Evolutionary conservation across 1,140 invertebrate species (phyloP).

Genomic region (Cepaea nemoralis): DNA sequence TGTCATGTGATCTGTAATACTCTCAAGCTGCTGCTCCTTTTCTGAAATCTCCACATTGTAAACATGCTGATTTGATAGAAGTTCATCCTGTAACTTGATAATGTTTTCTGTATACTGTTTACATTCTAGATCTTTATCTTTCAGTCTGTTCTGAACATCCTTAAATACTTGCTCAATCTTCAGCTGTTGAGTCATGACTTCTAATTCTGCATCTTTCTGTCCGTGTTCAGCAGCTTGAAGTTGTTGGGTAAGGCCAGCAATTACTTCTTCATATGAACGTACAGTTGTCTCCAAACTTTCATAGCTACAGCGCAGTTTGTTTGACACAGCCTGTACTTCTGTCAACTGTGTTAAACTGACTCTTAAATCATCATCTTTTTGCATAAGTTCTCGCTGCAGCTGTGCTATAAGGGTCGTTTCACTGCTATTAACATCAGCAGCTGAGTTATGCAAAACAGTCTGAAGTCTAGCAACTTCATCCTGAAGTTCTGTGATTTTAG

Average conservation of each 20-base stretch:
- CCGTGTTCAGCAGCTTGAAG: not conserved
- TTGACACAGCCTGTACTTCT: not conserved
- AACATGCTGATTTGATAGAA: not conserved
- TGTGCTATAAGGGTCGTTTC: not conserved
- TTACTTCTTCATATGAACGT: not conserved
- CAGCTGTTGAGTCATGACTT: not conserved
- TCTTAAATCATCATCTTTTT: constrained; percentile 7
- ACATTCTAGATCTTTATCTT: constrained; percentile 18
- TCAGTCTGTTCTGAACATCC: constrained; percentile 4
- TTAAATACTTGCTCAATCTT: constrained; percentile 10
- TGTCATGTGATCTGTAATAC: not conserved
- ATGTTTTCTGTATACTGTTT: constrained; percentile 5
- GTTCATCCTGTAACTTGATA: constrained; percentile 8
- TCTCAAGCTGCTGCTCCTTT: not conserved
- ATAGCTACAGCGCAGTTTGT: not conserved
- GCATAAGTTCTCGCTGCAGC: not conserved
- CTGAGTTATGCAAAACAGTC: not conserved
- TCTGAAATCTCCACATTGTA: not conserved
- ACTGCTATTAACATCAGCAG: not conserved
- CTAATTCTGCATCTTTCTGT: not conserved
- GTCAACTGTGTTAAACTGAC: not conserved
- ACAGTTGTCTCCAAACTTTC: not conserved
- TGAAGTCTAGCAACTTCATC: not conserved
- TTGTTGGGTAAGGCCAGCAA: not conserved
- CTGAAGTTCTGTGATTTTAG: constrained; percentile 19